A percentile compares a stretch with the other conserved stretches of the same genome.
Conservation (phyloP, 2,797 vertebrate species). For the Tympanoctomys barrerae region DNA sequence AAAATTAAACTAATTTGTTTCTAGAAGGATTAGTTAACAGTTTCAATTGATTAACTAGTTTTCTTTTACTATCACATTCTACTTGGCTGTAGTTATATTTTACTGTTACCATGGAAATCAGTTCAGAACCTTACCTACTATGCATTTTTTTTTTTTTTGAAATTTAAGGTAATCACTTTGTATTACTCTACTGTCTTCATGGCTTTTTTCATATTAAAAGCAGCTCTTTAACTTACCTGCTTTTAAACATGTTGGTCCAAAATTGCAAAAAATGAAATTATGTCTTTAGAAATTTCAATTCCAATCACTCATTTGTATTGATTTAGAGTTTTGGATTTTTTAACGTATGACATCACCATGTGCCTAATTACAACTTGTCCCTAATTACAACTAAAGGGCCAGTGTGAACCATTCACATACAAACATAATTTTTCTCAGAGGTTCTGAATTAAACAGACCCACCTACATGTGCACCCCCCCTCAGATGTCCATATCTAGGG, state of each 20-base stretch:
- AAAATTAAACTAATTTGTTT: slow-evolving; percentile 23
- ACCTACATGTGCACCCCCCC: background rate
- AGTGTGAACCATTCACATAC: background rate
- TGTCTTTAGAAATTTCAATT: slow-evolving; percentile 12
- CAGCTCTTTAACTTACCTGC: background rate
- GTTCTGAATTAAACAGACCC: background rate
- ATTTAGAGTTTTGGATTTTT: slow-evolving; percentile 54
- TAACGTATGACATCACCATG: background rate
- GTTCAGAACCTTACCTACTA: background rate
- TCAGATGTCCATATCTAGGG: background rate
- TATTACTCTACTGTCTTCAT: slow-evolving; percentile 64
- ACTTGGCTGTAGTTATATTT: background rate
- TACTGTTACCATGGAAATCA: background rate
- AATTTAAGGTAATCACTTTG: background rate
- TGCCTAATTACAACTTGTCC: background rate
- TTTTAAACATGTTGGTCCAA: slow-evolving; percentile 38
- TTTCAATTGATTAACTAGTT: background rate
- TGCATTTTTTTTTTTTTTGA: slow-evolving; percentile 26
- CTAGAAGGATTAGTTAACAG: background rate
- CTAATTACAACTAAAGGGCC: background rate
- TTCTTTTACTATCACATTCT: background rate
- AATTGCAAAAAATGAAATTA: slow-evolving; percentile 32
- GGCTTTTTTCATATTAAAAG: slow-evolving; percentile 40
- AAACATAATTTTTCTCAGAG: background rate
- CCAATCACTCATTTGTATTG: slow-evolving; percentile 13